These are phyloP conservation scores for Hippoglossus hippoglossus DNA, from an alignment of 2,797 vertebrate genomes.

Conservation along the genomic window DNA sequence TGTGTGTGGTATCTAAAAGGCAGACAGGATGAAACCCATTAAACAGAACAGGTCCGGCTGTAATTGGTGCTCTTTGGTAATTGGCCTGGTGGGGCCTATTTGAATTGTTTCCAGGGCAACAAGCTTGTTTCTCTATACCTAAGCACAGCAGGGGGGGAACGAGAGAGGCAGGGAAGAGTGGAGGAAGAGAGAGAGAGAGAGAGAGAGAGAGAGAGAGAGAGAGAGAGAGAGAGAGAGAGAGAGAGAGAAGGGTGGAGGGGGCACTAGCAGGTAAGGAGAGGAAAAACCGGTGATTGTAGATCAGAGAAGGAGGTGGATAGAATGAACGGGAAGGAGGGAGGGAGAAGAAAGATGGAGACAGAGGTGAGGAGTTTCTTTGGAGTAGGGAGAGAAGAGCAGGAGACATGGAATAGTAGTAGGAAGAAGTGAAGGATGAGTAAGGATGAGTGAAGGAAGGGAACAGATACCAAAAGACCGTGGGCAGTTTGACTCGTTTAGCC, in stretches of 20 bases:
- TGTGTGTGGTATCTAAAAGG: constrained; percentile 32
- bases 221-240: background rate
- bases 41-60: constrained; percentile 56
- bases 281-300: constrained; percentile 6
- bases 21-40: constrained; percentile 55
- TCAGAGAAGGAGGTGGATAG: constrained; percentile 2
- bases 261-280: background rate
- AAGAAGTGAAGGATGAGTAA: too few species aligned
- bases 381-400: too few species aligned
- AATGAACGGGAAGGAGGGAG: background rate
- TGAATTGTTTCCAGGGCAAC: constrained; percentile 75
- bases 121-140: constrained; percentile 47
- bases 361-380: too few species aligned
- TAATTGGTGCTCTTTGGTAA: constrained; percentile 76
- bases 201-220: background rate
- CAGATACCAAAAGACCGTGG: too few species aligned
- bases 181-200: background rate
- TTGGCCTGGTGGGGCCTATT: constrained; percentile 65
- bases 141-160: constrained; percentile 35
- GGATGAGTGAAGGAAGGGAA: too few species aligned
- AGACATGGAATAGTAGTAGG: too few species aligned
- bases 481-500: too few species aligned
- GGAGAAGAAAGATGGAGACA: too few species aligned
- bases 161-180: background rate
- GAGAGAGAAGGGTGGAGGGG: background rate